These are phyloP conservation scores for Cephus sareptanus DNA, from an alignment of 2,888 invertebrate species.

Conservation along the genomic window DNA sequence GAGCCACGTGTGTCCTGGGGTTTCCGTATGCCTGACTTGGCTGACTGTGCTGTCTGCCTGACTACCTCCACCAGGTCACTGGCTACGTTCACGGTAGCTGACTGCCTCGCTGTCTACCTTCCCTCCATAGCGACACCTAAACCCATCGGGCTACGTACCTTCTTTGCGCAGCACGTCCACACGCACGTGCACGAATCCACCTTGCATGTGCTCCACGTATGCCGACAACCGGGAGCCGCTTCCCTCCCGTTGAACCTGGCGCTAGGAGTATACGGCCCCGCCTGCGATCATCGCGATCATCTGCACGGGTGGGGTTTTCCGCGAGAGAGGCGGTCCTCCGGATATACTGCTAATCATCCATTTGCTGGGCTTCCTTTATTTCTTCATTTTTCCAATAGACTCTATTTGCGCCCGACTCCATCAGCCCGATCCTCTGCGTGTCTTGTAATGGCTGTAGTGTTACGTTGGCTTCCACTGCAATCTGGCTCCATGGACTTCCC, in stretches of 20 bases:
- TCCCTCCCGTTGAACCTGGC: neutral
- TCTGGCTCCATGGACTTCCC: neutral
- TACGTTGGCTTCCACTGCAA: neutral
- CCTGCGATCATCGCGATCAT: constrained; percentile 12
- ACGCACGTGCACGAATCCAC: constrained; percentile 38
- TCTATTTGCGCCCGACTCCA: neutral
- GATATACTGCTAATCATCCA: neutral
- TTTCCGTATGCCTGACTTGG: constrained; percentile 7
- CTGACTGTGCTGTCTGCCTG: neutral
- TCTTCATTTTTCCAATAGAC: neutral
- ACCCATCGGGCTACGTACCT: constrained; percentile 12
- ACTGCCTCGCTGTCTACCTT: neutral
- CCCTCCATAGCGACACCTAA: neutral
- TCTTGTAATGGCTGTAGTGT: neutral
- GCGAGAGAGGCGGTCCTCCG: constrained; percentile 9
- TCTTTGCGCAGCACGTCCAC: constrained; percentile 29
- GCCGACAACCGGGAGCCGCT: neutral
- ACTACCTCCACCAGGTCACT: neutral
- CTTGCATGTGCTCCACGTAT: constrained; percentile 22
- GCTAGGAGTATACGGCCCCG: constrained; percentile 15
- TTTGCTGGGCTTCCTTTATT: constrained; percentile 1
- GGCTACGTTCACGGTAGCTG: constrained; percentile 4
- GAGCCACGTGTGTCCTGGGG: constrained; percentile 11
- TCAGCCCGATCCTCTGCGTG: neutral
- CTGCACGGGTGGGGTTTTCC: neutral